A percentile compares a stretch with the other conserved stretches of the same genome.
phyloP scores from a whole-genome alignment of 2,113 vertebrate genomes.

The Cyphomyrus discorhynchus region DNA sequence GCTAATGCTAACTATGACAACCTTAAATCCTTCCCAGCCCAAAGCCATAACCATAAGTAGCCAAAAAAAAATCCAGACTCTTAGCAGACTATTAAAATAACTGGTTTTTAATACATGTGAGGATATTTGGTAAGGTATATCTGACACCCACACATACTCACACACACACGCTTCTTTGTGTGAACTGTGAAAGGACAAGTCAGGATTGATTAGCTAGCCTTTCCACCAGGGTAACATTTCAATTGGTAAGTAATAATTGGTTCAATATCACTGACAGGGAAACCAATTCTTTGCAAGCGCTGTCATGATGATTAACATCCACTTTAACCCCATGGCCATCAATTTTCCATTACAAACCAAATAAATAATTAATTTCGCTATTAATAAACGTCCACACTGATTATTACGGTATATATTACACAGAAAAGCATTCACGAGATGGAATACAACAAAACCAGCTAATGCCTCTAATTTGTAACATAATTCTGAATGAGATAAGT shows the following conservation, averaged over 20 bases:
- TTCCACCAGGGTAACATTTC: not conserved
- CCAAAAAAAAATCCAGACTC: too few species aligned
- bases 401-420: conserved; percentile 5
- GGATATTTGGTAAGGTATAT: too few species aligned
- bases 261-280: conserved; percentile 11
- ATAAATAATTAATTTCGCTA: conserved; percentile 5
- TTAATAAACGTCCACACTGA: conserved; percentile 17
- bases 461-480: not conserved
- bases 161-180: not conserved
- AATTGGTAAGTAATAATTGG: conserved; percentile 10
- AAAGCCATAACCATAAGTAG: too few species aligned
- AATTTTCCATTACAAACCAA: not conserved
- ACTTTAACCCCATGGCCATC: conserved; percentile 6
- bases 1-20: too few species aligned
- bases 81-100: too few species aligned
- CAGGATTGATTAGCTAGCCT: conserved; percentile 4
- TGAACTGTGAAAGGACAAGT: not conserved
- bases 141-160: too few species aligned
- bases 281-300: not conserved
- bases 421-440: not conserved
- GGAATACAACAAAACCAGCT: not conserved
- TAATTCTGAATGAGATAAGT: not conserved
- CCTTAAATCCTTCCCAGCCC: too few species aligned
- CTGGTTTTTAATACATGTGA: not conserved
- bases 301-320: conserved; percentile 7